Base-by-base conservation (phyloP, 2,113 vertebrate genomes). In the Epinephelus cyanopodus region DNA sequence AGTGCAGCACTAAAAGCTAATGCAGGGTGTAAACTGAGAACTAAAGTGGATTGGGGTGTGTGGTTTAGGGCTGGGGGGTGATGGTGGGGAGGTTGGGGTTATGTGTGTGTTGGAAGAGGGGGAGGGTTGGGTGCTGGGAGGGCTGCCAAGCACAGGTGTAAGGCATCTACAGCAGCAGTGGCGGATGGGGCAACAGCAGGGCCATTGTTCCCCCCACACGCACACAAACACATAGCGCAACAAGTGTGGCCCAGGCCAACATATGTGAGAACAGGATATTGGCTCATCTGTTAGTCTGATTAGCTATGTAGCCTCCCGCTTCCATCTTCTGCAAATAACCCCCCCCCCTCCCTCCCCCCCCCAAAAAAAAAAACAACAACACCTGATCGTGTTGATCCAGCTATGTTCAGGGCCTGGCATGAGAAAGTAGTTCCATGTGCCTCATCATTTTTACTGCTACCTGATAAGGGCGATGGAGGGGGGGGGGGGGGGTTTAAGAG, bases 61-160 rank as follows among this genome's bases (percentile, higher is more conserved):
- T 57, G 86, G 53, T 65, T 65, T 56, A 70, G 50, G 53, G 39
- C 33, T 13, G 7, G 47, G 69, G 64, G 47, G 48, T 6, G 29
- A 25, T 33, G 52, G 29, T 60, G 73, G 80, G 42, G 64, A 73
- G 53, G 65, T 71, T 80, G 69, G 77, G 72, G 83, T 83, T 77
- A 56, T 53, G 52, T 82, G 79, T 68, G 84, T 77, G 70, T 74
- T 56, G 61, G 27, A 45, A 45, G 15, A 25, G 70, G 21, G 50
- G n/a, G 15, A 17, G 23, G 29, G 47, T 7, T 27, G 17, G 18
- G 65, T 50, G 52, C 14, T 54, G 68, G 84, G 86, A 83, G 77
- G 72, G 84, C 86, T 91, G 92, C 81, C 82, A 92, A 91, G 92
- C 94, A 95, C 94, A 95, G 95, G 95, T 95, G 95, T 94, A 92